Percentiles rank a stretch among this genome's conserved stretches.
Evolutionary conservation across 2,113 vertebrate genomes (phyloP).

Genomic region (Lampris incognitus): DNA sequence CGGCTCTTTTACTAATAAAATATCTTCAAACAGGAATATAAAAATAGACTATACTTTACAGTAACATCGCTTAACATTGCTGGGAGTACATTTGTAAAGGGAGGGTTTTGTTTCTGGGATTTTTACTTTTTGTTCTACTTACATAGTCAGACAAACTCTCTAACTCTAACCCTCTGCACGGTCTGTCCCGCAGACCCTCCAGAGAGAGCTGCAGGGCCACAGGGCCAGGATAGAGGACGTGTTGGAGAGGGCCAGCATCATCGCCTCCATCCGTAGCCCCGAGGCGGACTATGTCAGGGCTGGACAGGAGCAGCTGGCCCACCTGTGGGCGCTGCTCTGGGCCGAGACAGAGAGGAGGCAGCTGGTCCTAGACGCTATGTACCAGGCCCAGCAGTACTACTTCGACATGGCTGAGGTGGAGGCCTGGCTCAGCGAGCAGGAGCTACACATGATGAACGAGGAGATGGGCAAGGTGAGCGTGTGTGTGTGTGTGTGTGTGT

Average conservation of each 20-base stretch:
- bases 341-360: constrained; percentile 87
- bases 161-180: not conserved
- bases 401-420: constrained; percentile 93
- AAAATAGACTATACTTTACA: too few relatives aligned
- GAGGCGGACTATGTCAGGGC: constrained; percentile 84
- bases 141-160: not conserved
- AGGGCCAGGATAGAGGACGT: constrained; percentile 87
- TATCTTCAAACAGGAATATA: too few relatives aligned
- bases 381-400: constrained; percentile 94
- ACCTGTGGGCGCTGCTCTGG: constrained; percentile 86
- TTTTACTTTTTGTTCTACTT: too few relatives aligned
- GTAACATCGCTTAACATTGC: too few relatives aligned
- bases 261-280: constrained; percentile 86
- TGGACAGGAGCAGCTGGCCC: constrained; percentile 84
- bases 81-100: too few relatives aligned
- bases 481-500: not conserved
- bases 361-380: constrained; percentile 89
- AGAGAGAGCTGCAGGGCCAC: constrained; percentile 91
- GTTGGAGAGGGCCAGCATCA: constrained; percentile 84
- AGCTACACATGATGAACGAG: constrained; percentile 94
- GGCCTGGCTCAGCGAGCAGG: constrained; percentile 94
- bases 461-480: constrained; percentile 92
- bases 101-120: too few relatives aligned
- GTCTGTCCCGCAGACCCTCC: constrained; percentile 80
- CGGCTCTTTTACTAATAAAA: too few relatives aligned